Percentiles rank a stretch among this genome's conserved stretches.
These are phyloP conservation scores for Drosophila equinoxialis DNA, from an alignment of 1,140 invertebrate species.

Conservation along the genomic window DNA sequence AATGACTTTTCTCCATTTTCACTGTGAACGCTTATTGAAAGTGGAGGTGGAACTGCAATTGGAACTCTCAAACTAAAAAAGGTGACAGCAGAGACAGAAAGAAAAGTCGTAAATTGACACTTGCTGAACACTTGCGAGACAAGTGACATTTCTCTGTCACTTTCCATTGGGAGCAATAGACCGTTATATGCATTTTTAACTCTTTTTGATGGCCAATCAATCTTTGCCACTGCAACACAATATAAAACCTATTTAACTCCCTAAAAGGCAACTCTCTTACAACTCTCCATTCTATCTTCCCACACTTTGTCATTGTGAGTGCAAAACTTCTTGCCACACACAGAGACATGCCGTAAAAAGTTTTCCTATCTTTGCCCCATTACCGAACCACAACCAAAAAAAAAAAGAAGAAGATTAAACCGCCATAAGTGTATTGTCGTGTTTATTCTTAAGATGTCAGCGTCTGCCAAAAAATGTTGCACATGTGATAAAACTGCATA, in stretches of 20 bases:
- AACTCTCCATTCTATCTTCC: too few relatives aligned
- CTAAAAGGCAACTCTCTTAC: too few relatives aligned
- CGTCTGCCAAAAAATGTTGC: too few relatives aligned
- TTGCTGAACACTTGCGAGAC: neutral
- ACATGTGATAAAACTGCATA: too few relatives aligned
- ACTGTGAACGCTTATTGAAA: neutral
- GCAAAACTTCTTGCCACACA: slow-evolving; percentile 19
- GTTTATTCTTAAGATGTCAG: slow-evolving; percentile 6
- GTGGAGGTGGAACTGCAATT: neutral
- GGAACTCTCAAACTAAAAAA: neutral
- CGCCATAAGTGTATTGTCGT: slow-evolving; percentile 40
- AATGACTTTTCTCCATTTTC: neutral
- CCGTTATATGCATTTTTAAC: neutral
- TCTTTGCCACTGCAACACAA: slow-evolving; percentile 50
- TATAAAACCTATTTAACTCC: too few relatives aligned
- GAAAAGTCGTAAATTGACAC: neutral
- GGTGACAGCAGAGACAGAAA: neutral
- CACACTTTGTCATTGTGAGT: neutral
- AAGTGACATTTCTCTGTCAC: neutral
- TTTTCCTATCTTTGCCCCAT: slow-evolving; percentile 37
- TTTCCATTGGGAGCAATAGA: neutral
- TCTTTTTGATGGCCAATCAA: too few relatives aligned
- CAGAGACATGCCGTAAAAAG: slow-evolving; percentile 15
- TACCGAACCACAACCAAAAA: slow-evolving; percentile 15
- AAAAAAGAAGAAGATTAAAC: too few relatives aligned